Evolutionary conservation across 2,113 vertebrate species (phyloP), one percentile per base, ranked within the genome.

Genomic region (Xyliphius kryptos): DNA sequence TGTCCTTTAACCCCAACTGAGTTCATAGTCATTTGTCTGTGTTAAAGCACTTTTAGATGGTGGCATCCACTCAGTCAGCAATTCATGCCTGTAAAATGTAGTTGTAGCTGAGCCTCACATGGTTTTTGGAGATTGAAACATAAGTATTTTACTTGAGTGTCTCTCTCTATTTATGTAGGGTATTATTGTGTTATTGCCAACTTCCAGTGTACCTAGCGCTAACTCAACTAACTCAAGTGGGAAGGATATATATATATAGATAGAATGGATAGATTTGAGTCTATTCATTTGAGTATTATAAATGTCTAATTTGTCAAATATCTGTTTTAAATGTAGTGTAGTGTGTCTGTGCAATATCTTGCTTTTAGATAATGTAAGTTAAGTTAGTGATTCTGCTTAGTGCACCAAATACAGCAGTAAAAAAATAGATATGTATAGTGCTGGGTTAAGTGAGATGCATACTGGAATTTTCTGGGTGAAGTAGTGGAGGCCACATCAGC

Each of bases 171-270:
- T 75, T 69, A 80, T 62, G 49, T 57, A 66, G 69, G 52, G 43
- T 73, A 21, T 69, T 54, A 50, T 58, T 61, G 44, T 64, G 13
- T 71, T 52, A 57, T 69, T 63, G 75, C 71, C 87, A 85, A 91
- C 93, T 70, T 91, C 88, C 82, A 92, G 79, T 70, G 91, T 89
- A 80, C 92, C 90, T 81, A 96, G 86, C 19, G 17, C 44, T 36
- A 36, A 9, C 22, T 12, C 8, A 20, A 12, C 8, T 1, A 2
- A 37, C 7, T 36, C 47, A n/a, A 48, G 3, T 17, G 14, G 14
- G 5, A 2, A 21, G n/a, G 17, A 41, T 10, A n/a, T n/a, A n/a
- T n/a, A n/a, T n/a, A n/a, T n/a, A n/a, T n/a, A n/a, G n/a, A n/a
- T n/a, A n/a, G n/a, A n/a, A n/a, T n/a, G n/a, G n/a, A n/a, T n/a